A percentile compares a stretch with the other conserved stretches of the same genome.
These are phyloP conservation scores for Tholera decimalis DNA, from an alignment of 2,888 invertebrate species.

Conservation along the genomic window DNA sequence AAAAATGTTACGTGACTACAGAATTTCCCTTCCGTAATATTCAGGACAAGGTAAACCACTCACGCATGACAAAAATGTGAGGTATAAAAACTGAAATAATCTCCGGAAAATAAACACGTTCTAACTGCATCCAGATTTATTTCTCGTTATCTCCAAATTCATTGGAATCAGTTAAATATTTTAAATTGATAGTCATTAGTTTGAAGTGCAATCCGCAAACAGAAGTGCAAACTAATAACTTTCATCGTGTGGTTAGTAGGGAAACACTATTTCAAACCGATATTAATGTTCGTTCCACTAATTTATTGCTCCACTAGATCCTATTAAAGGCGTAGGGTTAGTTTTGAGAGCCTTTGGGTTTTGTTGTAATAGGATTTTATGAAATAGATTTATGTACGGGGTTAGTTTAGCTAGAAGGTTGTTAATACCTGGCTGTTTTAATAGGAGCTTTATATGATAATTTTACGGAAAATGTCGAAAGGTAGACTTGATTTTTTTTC, in stretches of 20 bases:
- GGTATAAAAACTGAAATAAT: too few species aligned
- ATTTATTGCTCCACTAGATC: conserved; percentile 62
- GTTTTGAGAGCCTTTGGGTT: conserved; percentile 57
- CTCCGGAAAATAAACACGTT: not conserved
- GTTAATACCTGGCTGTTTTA: conserved; percentile 14
- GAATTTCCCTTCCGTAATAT: too few species aligned
- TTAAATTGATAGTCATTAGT: conserved; percentile 47
- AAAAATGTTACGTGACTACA: too few species aligned
- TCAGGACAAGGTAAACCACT: too few species aligned
- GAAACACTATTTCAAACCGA: conserved; percentile 59
- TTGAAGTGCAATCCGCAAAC: conserved; percentile 57
- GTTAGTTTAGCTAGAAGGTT: conserved; percentile 19
- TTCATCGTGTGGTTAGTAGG: conserved; percentile 47
- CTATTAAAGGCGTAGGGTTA: conserved; percentile 61
- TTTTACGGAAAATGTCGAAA: too few species aligned
- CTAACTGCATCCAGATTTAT: conserved; percentile 5
- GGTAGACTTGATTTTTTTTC: too few species aligned
- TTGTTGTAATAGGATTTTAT: conserved; percentile 62
- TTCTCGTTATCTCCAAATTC: conserved; percentile 15
- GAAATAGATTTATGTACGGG: conserved; percentile 56
- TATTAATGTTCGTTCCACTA: conserved; percentile 61
- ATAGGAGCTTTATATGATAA: conserved; percentile 5
- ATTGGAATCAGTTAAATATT: conserved; percentile 29
- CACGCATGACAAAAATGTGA: too few species aligned
- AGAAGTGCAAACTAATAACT: conserved; percentile 62